These are phyloP conservation scores for Acholoe squamosa DNA, from an alignment of 2,888 invertebrate genomes.

Conservation along the genomic window DNA sequence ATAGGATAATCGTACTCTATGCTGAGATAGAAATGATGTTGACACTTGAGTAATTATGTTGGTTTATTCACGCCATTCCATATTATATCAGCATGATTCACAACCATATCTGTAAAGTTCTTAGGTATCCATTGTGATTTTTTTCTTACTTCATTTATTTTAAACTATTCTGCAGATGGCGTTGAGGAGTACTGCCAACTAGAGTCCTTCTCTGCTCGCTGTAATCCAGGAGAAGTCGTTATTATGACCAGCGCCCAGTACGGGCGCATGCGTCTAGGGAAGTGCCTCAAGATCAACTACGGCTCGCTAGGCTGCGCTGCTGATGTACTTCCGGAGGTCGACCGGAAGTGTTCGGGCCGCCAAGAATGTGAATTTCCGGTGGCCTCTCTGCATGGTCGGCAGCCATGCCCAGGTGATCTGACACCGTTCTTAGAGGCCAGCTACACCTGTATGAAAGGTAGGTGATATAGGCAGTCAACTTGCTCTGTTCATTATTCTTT, in stretches of 20 bases:
- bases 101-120: too few species aligned
- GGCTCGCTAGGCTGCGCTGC: slow-evolving; percentile 67
- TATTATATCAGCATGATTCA: too few species aligned
- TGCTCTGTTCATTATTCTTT: background rate
- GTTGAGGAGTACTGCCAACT: slow-evolving; percentile 68
- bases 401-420: slow-evolving; percentile 68
- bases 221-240: slow-evolving; percentile 65
- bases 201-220: slow-evolving; percentile 66
- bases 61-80: too few species aligned
- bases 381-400: slow-evolving; percentile 66
- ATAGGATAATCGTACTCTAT: too few species aligned
- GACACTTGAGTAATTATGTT: too few species aligned
- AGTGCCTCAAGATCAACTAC: slow-evolving; percentile 67
- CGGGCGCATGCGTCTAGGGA: slow-evolving; percentile 68
- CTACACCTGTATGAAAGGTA: slow-evolving; percentile 67
- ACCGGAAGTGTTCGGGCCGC: slow-evolving; percentile 69
- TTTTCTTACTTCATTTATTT: background rate
- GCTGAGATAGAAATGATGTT: too few species aligned
- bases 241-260: slow-evolving; percentile 66
- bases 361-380: slow-evolving; percentile 67
- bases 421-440: slow-evolving; percentile 67
- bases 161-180: slow-evolving; percentile 34
- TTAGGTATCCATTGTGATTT: background rate
- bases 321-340: slow-evolving; percentile 67
- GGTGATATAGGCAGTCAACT: background rate